Percentiles rank a stretch among this genome's conserved stretches.
These are phyloP conservation scores for Aurelia aurita DNA, from an alignment of 30 jellyfish, hydroid and myxozoan species.

Conservation along the genomic window DNA sequence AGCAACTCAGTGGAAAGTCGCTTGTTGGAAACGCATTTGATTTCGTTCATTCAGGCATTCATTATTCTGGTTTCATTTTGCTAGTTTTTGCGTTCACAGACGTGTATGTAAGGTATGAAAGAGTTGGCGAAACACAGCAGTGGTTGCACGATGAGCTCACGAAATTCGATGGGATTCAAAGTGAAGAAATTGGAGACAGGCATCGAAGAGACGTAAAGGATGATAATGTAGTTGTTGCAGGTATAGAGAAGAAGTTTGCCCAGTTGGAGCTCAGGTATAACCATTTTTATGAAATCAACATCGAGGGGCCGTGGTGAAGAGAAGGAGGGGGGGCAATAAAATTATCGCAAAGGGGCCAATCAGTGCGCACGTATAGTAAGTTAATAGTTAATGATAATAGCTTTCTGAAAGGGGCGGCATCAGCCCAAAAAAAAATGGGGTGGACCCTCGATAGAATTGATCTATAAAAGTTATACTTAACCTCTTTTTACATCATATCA, in stretches of 20 bases:
- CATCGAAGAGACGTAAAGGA: neutral
- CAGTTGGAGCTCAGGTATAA: neutral
- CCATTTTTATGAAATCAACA: too few species aligned
- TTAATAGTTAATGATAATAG: too few species aligned
- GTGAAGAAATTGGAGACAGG: neutral
- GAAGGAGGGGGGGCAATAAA: too few species aligned
- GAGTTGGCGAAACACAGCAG: neutral
- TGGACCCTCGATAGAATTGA: too few species aligned
- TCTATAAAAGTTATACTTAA: too few species aligned
- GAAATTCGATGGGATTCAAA: neutral
- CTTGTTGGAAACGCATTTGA: neutral
- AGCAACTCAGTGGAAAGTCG: too few species aligned
- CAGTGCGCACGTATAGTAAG: too few species aligned
- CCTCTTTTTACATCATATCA: too few species aligned
- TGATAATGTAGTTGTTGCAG: neutral
- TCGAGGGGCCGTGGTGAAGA: too few species aligned
- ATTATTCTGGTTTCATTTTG: neutral
- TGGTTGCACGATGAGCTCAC: neutral
- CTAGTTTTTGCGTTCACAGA: slow-evolving; percentile 6
- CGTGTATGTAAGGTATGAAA: neutral
- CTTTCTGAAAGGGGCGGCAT: too few species aligned
- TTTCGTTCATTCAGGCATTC: neutral
- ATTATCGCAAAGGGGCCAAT: too few species aligned
- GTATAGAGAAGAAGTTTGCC: neutral
- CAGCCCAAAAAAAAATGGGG: too few species aligned